Conservation (phyloP, 1,140 invertebrate genomes). For the Danaus plexippus region DNA sequence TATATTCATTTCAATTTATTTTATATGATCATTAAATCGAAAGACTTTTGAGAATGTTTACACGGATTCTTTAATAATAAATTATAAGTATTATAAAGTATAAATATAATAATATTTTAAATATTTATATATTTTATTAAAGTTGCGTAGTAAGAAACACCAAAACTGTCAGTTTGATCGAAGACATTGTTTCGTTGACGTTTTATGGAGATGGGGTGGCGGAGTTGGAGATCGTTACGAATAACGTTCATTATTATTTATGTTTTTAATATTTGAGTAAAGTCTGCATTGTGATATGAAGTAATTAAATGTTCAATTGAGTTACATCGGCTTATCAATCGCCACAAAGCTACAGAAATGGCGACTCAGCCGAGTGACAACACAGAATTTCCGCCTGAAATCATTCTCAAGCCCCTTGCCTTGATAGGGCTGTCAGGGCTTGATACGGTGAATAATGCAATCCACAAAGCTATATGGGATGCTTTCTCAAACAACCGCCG, state of each 20-base stretch:
- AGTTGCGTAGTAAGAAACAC: constrained; percentile 3
- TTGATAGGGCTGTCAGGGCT: constrained; percentile 89
- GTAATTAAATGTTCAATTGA: constrained; percentile 13
- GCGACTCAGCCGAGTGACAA: constrained; percentile 68
- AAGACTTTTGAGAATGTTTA: no score
- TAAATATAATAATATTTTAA: neutral
- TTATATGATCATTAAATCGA: no score
- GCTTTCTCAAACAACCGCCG: constrained; percentile 87
- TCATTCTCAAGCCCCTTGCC: constrained; percentile 85
- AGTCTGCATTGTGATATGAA: constrained; percentile 30
- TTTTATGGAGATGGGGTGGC: constrained; percentile 43
- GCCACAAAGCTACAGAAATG: constrained; percentile 34
- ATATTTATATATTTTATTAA: constrained; percentile 3
- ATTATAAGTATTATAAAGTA: no score
- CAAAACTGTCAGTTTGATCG: constrained; percentile 1
- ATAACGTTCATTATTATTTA: constrained; percentile 22
- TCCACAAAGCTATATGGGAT: constrained; percentile 94
- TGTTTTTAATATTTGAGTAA: constrained; percentile 11
- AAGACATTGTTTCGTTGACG: constrained; percentile 24
- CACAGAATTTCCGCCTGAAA: constrained; percentile 81
- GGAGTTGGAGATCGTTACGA: constrained; percentile 18
- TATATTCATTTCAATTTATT: no score
- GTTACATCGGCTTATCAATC: constrained; percentile 8
- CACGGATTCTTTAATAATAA: no score
- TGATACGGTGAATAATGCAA: constrained; percentile 85